Evolutionary conservation across 2,797 vertebrate genomes (phyloP), one percentile per base, ranked within the genome.

Genomic region (Gymnothorax javanicus): DNA sequence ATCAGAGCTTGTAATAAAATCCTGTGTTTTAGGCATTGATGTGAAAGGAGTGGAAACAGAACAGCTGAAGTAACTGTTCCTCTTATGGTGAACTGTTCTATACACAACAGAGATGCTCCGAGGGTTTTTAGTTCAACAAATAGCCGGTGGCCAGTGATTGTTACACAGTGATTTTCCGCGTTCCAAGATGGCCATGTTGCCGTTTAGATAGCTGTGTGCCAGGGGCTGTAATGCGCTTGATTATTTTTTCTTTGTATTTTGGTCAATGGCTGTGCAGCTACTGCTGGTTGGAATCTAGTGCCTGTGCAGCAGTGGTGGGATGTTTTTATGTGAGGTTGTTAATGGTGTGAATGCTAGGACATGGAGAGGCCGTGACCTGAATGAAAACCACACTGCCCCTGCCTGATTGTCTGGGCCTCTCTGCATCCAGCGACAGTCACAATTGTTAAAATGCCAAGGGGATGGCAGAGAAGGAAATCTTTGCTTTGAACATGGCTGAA

Each of bases 331-430:
- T 56, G 54, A 12, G 77, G 52, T 81, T 17, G 77, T 81, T 56
- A 81, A 23, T n/a, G 52, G 50, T 9, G 52, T 81, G 77, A 81
- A 81, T 81, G 56, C 77, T 50, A 81, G 54, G 77, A 81, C 77
- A 81, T 9, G 52, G 77, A 73, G 52, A 88, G 83, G 56, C 71
- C 67, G 89, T 92, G 92, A 89, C 87, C 82, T 89, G 89, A 93
- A 85, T 91, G 64, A 83, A 82, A 90, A 92, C 20, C 82, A 84
- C 86, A 50, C 60, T 83, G 60, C 7, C 27, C 5, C 59, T 83
- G 86, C 58, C 73, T 8, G 50, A 33, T 67, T 33, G 52, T 85
- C 56, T 6, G 77, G 33, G 58, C 60, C 52, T 20, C 56, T 54
- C n/a, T 15, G 56, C 56, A 43, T 15, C 88, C 60, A 20, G 9